Evolutionary conservation across 2,888 invertebrate genomes (phyloP), one percentile per base, ranked within the genome.

Genomic region (Adelognathus sp.): DNA sequence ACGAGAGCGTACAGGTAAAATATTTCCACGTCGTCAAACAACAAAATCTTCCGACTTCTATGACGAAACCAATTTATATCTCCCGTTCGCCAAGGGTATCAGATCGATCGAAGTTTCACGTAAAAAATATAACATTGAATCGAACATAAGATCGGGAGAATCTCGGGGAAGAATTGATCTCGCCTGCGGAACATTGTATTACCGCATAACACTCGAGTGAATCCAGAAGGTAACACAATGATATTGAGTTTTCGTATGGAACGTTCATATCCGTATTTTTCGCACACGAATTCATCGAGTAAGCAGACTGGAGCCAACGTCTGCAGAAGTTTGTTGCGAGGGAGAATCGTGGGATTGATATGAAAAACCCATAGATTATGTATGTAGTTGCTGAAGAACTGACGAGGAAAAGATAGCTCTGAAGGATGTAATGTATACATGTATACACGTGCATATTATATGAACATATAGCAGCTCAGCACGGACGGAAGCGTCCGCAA

Each of bases 361-460:
- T 63, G 63, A 64, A 72, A 72, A 72, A 44, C 44, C 72, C 56
- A 72, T 72, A 72, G 33, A 73, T 64, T 73, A 63, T 63, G 44
- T 18, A 50, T 44, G 29, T 46, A 54, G 27, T 58, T 64, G 69
- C 16, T 46, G 39, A 70, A 36, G 46, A 31, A 39, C 7, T 63
- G 33, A 14, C 21, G n/a, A 24, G 36, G 11, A 63, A 64, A 64
- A 36, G 29, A 66, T 50, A 31, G 16, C n/a, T 61, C 24, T 21
- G 9, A 29, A 21, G 52, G 16, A 50, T 5, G 2, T 50, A 46
- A 46, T 46, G 2, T 46, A 46, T 50, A 50, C 11, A 21, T 11
- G 6, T 33, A 46, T 21, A 18, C 21, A 46, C n/a, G n/a, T n/a
- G n/a, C n/a, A n/a, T n/a, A n/a, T n/a, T 21, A 46, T 11, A 24